Evolutionary conservation across 2,888 invertebrate species (phyloP).

Genomic region (Nebria brevicollis): DNA sequence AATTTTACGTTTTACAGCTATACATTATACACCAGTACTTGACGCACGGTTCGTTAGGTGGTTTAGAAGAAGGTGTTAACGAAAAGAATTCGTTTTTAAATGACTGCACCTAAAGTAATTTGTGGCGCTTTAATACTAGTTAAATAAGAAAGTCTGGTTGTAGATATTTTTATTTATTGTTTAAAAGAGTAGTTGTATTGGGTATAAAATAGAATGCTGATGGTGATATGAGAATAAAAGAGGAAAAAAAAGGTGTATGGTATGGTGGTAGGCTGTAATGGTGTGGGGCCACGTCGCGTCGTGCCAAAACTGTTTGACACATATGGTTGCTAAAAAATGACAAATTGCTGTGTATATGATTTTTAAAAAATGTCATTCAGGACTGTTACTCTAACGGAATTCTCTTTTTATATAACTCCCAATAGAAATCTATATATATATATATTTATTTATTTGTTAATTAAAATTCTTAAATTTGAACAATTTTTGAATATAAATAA

Average conservation of each 20-base stretch:
- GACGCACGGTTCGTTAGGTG: too few species aligned
- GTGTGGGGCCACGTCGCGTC: background rate
- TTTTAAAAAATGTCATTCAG: slow-evolving; percentile 15
- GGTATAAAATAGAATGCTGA: too few species aligned
- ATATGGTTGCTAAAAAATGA: slow-evolving; percentile 19
- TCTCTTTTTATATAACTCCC: background rate
- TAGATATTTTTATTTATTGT: too few species aligned
- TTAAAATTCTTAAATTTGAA: too few species aligned
- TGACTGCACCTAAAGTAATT: too few species aligned
- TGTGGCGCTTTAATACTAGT: too few species aligned
- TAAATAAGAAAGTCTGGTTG: too few species aligned
- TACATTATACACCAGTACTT: background rate
- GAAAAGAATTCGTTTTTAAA: too few species aligned
- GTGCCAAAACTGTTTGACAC: slow-evolving; percentile 18
- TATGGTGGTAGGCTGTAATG: background rate
- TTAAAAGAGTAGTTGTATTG: too few species aligned
- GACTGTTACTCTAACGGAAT: background rate
- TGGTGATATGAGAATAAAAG: too few species aligned
- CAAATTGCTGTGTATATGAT: slow-evolving; percentile 22
- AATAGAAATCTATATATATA: background rate
- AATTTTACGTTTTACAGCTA: background rate
- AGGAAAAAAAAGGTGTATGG: background rate
- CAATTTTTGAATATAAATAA: background rate
- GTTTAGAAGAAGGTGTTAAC: too few species aligned
- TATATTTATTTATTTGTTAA: background rate